Percentiles rank a stretch among this genome's conserved stretches.
phyloP scores from a whole-genome alignment of 2,888 invertebrate genomes.

The Hyalella azteca region DNA sequence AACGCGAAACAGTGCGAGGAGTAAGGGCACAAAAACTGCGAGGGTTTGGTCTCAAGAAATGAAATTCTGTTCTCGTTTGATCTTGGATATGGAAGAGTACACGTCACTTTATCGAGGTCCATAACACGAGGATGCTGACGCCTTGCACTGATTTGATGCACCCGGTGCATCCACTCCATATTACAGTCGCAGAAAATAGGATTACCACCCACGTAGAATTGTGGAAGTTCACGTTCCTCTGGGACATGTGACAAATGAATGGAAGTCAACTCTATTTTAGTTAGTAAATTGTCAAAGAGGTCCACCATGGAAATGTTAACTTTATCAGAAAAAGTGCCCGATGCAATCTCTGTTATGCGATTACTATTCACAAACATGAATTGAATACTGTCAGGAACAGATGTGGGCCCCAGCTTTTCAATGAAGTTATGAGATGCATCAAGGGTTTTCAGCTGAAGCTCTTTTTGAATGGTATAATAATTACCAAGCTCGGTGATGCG shows the following conservation, averaged over 20 bases:
- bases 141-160: constrained; percentile 81
- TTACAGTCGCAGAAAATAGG: constrained; percentile 57
- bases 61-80: constrained; percentile 61
- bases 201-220: constrained; percentile 59
- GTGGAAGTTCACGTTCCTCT: constrained; percentile 66
- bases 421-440: constrained; percentile 92
- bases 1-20: constrained; percentile 91
- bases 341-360: constrained; percentile 70
- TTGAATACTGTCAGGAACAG: constrained; percentile 84
- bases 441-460: constrained; percentile 79
- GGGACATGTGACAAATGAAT: constrained; percentile 81
- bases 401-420: constrained; percentile 68
- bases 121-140: constrained; percentile 86
- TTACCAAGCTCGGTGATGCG: constrained; percentile 76
- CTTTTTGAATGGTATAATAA: constrained; percentile 64
- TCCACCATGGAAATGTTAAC: constrained; percentile 87
- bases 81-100: constrained; percentile 81
- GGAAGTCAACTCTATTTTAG: constrained; percentile 87
- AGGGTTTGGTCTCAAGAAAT: constrained; percentile 75
- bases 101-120: constrained; percentile 87
- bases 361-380: constrained; percentile 74
- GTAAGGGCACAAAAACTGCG: constrained; percentile 90
- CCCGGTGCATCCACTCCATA: constrained; percentile 72
- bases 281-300: constrained; percentile 89
- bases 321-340: constrained; percentile 88